Evolutionary conservation across 2,797 vertebrate species (phyloP).

Genomic region (Bovichtus variegatus): DNA sequence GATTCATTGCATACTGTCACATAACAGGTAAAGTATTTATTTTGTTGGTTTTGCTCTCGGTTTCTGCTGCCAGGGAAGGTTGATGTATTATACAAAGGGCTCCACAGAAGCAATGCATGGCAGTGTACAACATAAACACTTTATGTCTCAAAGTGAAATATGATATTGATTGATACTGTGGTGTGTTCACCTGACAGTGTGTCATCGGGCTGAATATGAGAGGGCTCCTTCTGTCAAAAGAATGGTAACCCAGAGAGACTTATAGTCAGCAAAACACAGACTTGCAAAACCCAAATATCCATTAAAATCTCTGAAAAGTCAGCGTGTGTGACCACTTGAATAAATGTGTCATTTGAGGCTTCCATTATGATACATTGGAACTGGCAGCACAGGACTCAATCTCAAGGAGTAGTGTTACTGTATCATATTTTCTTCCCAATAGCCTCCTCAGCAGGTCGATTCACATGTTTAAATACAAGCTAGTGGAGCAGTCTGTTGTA

Average conservation of each 20-base stretch:
- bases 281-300: background rate
- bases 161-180: conserved; percentile 69
- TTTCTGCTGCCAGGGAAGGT: conserved; percentile 54
- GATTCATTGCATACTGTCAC: conserved; percentile 60
- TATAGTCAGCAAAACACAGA: conserved; percentile 11
- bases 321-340: background rate
- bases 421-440: conserved; percentile 19
- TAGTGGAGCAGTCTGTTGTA: background rate
- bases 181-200: conserved; percentile 45
- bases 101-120: conserved; percentile 49
- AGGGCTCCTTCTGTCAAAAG: conserved; percentile 44
- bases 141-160: conserved; percentile 69
- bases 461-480: background rate
- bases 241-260: conserved; percentile 15
- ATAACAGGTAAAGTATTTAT: conserved; percentile 64
- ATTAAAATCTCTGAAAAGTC: conserved; percentile 1
- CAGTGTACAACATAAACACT: conserved; percentile 62
- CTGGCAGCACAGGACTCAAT: background rate
- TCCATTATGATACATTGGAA: background rate
- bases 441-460: conserved; percentile 8
- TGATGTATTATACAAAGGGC: conserved; percentile 64
- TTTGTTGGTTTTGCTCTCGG: conserved; percentile 61
- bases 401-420: background rate
- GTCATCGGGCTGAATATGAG: conserved; percentile 43
- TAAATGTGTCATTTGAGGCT: conserved; percentile 17